Evolutionary conservation across 1,140 invertebrate genomes (phyloP).

Genomic region (Latrodectus geometricus): DNA sequence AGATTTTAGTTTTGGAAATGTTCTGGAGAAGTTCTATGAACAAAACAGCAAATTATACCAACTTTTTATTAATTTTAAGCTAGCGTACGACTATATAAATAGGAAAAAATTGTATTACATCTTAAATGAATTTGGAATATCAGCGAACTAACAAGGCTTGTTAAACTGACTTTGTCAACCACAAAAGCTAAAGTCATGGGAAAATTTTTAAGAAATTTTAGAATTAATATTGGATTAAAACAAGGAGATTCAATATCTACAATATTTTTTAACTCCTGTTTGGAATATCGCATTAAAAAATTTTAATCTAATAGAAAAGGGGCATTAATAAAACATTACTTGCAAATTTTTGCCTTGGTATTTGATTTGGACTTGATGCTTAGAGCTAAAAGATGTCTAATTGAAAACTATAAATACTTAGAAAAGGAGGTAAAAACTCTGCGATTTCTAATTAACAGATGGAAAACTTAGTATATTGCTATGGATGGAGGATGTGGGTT

Average conservation of each 20-base stretch:
- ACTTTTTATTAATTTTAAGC: too few species aligned
- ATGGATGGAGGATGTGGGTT: background rate
- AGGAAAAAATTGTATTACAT: too few species aligned
- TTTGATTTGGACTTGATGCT: background rate
- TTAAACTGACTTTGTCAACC: too few species aligned
- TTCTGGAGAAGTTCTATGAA: too few species aligned
- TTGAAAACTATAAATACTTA: background rate
- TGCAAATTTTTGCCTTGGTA: background rate
- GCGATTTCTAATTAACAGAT: background rate
- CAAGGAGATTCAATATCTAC: background rate
- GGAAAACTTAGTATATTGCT: background rate
- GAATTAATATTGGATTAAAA: background rate
- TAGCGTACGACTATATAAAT: too few species aligned
- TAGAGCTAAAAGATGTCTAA: background rate
- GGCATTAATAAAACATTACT: background rate
- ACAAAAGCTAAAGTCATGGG: too few species aligned
- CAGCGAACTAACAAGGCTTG: too few species aligned
- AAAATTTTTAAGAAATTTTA: too few species aligned
- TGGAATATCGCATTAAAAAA: background rate
- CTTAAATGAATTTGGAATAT: too few species aligned
- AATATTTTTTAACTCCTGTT: background rate
- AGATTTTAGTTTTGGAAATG: too few species aligned
- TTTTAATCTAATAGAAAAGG: background rate
- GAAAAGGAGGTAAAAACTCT: background rate
- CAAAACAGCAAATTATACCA: too few species aligned